These are phyloP conservation scores for Morone chrysops DNA, from an alignment of 2,113 vertebrate genomes.

Conservation along the genomic window DNA sequence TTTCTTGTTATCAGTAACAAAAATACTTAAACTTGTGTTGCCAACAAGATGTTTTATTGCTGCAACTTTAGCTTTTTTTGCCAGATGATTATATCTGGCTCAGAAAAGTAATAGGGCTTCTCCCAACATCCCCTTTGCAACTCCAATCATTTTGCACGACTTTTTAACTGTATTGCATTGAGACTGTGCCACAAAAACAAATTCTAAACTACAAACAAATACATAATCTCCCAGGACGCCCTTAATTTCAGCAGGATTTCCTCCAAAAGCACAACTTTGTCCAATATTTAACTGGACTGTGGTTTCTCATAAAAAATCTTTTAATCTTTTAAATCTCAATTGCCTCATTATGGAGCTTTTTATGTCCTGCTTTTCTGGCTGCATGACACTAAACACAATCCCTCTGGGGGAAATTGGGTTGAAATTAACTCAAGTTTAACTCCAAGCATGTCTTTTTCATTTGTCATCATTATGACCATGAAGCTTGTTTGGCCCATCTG, in stretches of 20 bases:
- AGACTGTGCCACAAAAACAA: not conserved
- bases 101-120: not conserved
- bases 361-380: not conserved
- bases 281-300: not conserved
- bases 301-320: slow-evolving; percentile 5
- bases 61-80: not conserved
- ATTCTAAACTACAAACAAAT: not conserved
- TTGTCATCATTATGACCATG: not conserved
- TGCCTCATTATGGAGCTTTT: slow-evolving; percentile 10
- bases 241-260: not conserved
- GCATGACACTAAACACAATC: not conserved
- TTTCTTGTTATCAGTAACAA: not conserved
- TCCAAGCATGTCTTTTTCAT: not conserved
- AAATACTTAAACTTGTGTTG: not conserved
- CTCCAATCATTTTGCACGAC: not conserved
- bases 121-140: not conserved
- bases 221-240: not conserved
- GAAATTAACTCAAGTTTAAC: not conserved
- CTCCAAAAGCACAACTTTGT: not conserved
- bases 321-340: not conserved
- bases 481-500: not conserved
- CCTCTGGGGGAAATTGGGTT: not conserved
- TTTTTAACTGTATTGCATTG: not conserved
- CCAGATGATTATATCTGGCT: not conserved
- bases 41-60: not conserved